Evolutionary conservation across 64 coral and sea anemone species (phyloP).

Genomic region (Pocillopora damicornis): DNA sequence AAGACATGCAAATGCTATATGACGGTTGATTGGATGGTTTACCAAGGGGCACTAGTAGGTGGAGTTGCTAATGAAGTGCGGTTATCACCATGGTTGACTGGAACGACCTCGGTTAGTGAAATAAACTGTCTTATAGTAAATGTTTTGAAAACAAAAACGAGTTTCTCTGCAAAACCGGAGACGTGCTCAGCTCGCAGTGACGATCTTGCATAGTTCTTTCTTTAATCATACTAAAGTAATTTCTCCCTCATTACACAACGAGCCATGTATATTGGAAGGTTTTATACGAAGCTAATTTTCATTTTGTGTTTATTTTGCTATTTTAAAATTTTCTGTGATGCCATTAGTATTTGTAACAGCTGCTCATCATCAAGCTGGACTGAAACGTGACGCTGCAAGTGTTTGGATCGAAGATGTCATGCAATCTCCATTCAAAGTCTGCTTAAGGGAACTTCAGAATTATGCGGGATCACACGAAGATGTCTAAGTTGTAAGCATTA

Average conservation of each 20-base stretch:
- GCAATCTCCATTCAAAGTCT: conserved; percentile 47
- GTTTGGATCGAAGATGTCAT: conserved; percentile 63
- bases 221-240: too few species aligned
- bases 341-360: conserved; percentile 54
- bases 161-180: too few species aligned
- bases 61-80: conserved; percentile 11
- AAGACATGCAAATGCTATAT: neutral
- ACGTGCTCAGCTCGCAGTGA: neutral
- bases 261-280: too few species aligned
- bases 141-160: neutral
- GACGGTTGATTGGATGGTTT: conserved; percentile 59
- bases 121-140: neutral
- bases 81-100: conserved; percentile 30
- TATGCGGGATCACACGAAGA: conserved; percentile 61
- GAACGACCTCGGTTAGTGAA: conserved; percentile 9
- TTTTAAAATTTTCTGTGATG: neutral
- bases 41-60: conserved; percentile 28
- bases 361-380: conserved; percentile 17
- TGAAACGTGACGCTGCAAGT: conserved; percentile 62
- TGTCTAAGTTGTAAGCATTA: conserved; percentile 48
- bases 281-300: too few species aligned
- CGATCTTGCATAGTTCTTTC: too few species aligned
- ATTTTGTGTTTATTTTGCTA: too few species aligned
- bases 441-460: conserved; percentile 75
- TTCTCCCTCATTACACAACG: too few species aligned